phyloP scores from a whole-genome alignment of 2,888 invertebrate genomes.

The Desoria tigrina region DNA sequence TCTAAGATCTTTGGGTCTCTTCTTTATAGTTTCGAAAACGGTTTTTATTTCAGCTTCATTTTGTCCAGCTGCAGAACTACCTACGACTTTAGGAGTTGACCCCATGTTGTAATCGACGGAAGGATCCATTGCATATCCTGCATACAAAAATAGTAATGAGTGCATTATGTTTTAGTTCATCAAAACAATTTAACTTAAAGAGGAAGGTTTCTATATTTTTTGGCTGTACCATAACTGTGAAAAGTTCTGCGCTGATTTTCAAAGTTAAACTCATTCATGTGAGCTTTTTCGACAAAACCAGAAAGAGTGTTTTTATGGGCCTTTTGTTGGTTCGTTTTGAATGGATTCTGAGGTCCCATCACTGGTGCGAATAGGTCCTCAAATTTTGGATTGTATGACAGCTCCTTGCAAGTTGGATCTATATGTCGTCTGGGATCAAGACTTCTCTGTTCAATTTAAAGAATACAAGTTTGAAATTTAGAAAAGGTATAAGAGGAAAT shows the following conservation, averaged over 20 bases:
- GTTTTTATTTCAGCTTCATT: slow-evolving; percentile 77
- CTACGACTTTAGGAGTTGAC: slow-evolving; percentile 40
- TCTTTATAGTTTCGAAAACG: slow-evolving; percentile 82
- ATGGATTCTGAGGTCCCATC: slow-evolving; percentile 90
- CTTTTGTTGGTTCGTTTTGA: slow-evolving; percentile 83
- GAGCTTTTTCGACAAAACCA: slow-evolving; percentile 88
- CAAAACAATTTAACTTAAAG: neutral
- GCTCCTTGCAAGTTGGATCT: slow-evolving; percentile 77
- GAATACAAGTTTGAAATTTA: neutral
- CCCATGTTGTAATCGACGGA: slow-evolving; percentile 68
- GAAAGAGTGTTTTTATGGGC: slow-evolving; percentile 87
- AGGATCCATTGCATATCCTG: slow-evolving; percentile 89
- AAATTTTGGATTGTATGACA: slow-evolving; percentile 87
- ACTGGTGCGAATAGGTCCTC: slow-evolving; percentile 92
- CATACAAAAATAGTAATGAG: slow-evolving; percentile 4
- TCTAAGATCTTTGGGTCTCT: slow-evolving; percentile 72
- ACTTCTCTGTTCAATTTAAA: slow-evolving; percentile 65
- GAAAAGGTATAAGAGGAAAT: too few species aligned
- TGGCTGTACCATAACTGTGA: slow-evolving; percentile 83
- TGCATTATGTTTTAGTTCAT: neutral
- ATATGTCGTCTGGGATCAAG: slow-evolving; percentile 71
- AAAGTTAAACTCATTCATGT: slow-evolving; percentile 95
- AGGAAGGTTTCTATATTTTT: slow-evolving; percentile 31
- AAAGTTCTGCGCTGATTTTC: slow-evolving; percentile 95
- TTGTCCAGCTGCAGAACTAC: slow-evolving; percentile 56